Evolutionary conservation across 2,888 invertebrate genomes (phyloP).

Genomic region (Protonemura montana): DNA sequence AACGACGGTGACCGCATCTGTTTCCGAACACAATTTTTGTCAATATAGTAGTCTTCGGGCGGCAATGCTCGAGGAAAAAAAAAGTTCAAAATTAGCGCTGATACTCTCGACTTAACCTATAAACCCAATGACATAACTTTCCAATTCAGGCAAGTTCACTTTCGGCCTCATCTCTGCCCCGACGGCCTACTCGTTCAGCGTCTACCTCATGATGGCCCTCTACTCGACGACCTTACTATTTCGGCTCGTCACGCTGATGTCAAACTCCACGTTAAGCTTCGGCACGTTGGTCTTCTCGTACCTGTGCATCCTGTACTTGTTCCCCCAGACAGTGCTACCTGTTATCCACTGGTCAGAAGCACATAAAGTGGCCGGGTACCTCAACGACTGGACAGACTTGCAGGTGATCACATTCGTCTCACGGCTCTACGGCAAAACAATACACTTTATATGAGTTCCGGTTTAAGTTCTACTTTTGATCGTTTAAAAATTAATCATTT

Average conservation of each 20-base stretch:
- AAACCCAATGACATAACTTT: not conserved
- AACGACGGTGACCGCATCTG: no score
- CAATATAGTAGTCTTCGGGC: no score
- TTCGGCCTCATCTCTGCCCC: not conserved
- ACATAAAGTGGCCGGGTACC: constrained; percentile 66
- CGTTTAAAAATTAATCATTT: no score
- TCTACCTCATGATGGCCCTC: not conserved
- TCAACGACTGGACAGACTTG: constrained; percentile 73
- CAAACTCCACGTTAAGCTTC: not conserved
- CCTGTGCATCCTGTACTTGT: not conserved
- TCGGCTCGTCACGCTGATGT: not conserved
- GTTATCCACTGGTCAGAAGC: constrained; percentile 72
- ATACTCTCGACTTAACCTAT: no score
- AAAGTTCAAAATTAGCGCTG: no score
- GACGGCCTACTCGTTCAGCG: not conserved
- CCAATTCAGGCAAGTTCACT: not conserved
- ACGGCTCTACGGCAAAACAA: no score
- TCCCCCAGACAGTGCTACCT: not conserved
- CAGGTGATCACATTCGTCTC: constrained; percentile 65
- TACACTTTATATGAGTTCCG: no score
- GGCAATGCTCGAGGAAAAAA: no score
- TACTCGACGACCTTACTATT: not conserved
- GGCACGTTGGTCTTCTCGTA: not conserved
- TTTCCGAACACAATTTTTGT: no score
- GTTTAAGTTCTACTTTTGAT: no score